Evolutionary conservation across 1,140 invertebrate genomes (phyloP), one percentile per base, ranked within the genome.

Genomic region (Octopus sinensis): DNA sequence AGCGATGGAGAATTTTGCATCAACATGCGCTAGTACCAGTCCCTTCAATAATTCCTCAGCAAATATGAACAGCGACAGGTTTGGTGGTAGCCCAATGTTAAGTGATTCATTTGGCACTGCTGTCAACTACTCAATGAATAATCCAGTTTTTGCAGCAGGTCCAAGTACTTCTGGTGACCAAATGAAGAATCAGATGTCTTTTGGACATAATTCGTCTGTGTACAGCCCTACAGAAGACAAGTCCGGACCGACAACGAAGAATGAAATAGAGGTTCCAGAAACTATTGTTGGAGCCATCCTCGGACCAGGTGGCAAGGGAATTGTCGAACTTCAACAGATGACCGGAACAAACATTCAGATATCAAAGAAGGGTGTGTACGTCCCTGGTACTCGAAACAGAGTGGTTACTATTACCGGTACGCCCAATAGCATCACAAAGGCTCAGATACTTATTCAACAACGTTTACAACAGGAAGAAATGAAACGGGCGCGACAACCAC

Each of bases 311-410:
- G 97, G 97, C 84, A 95, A 96, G 91, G 95, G 96, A 90, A 94
- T 99, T 89, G 95, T 97, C 88, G 97, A 98, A 93, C 97, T 99
- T 91, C 97, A 98, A 93, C 95, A 97, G 91, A 93, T 96, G 91
- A 97, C 96, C 90, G 96, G 96, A 90, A 96, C 97, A 89, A 97
- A 96, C 92, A 97, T 99, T 91, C 97, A 98, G 93, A 98, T 99
- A 91, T 98, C 96, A 85, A 98, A 99, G 93, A 98, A 98, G 92
- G 97, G 97, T 89, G 96, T 96, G 88, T 98, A 96, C 92, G 96
- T 96, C 87, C 96, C 97, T 85, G 96, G 97, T 90, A 98, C 96
- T 83, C 95, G 96, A 90, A 98, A 98, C 93, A 95, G 97, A 88
- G 96, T 98, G 91, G 97, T 99, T 83, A 97, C 96, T 90, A 97